These are phyloP conservation scores for Ethmia dodecea DNA, from an alignment of 2,888 invertebrate species.

Conservation along the genomic window DNA sequence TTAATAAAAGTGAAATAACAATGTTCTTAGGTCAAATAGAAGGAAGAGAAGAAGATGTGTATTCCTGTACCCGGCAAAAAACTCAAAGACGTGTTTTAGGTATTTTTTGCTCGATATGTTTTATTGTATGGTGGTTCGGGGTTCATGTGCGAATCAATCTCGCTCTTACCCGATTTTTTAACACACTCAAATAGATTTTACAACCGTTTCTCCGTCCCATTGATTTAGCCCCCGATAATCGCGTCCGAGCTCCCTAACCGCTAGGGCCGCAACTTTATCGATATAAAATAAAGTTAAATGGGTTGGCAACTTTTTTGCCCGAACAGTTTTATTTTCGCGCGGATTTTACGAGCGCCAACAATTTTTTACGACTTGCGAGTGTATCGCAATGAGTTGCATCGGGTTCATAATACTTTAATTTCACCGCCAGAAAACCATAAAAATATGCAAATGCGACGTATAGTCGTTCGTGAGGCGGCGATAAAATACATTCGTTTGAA, in stretches of 20 bases:
- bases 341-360: constrained; percentile 53
- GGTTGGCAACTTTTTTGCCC: constrained; percentile 42
- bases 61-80: too few species aligned
- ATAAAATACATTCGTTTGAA: constrained; percentile 2
- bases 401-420: constrained; percentile 74
- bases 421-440: constrained; percentile 70
- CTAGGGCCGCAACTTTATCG: constrained; percentile 10
- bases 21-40: too few species aligned
- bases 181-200: constrained; percentile 3
- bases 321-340: constrained; percentile 62
- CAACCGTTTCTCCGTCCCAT: constrained; percentile 6
- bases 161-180: too few species aligned
- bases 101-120: too few species aligned
- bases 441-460: constrained; percentile 62
- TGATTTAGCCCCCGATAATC: constrained; percentile 5
- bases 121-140: too few species aligned
- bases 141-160: too few species aligned
- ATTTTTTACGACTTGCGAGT: constrained; percentile 59
- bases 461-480: background rate
- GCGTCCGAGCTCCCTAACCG: background rate
- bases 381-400: constrained; percentile 63
- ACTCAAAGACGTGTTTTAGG: too few species aligned
- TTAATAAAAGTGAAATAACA: too few species aligned
- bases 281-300: constrained; percentile 14
- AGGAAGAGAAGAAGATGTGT: too few species aligned